Conservation (phyloP, 2,888 invertebrate genomes). For the Elgonia sp. region DNA sequence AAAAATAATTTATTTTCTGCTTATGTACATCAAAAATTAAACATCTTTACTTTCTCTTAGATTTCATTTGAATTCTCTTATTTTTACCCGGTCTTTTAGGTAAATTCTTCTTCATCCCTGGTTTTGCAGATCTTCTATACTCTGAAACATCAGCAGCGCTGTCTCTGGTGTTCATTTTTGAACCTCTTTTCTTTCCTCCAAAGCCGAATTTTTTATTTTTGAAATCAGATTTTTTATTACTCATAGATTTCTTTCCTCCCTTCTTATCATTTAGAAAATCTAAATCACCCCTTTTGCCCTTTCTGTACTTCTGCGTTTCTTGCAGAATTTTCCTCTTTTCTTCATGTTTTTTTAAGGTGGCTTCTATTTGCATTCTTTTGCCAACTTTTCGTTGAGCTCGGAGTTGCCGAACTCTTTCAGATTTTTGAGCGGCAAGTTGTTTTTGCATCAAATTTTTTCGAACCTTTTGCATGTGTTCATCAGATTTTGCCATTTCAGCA, state of each 20-base stretch:
- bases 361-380: conserved; percentile 95
- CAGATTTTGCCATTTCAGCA: conserved; percentile 99
- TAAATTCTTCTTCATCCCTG: conserved; percentile 78
- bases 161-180: conserved; percentile 94
- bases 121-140: conserved; percentile 85
- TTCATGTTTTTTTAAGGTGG: conserved; percentile 93
- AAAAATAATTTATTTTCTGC: no score
- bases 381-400: conserved; percentile 97
- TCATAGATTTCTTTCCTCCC: conserved; percentile 72
- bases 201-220: conserved; percentile 97
- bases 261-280: conserved; percentile 93
- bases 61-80: conserved; percentile 87
- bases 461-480: conserved; percentile 98
- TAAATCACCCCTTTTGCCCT: conserved; percentile 93
- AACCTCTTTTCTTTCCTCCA: conserved; percentile 97
- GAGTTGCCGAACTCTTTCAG: conserved; percentile 96
- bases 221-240: conserved; percentile 84
- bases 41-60: conserved; percentile 9
- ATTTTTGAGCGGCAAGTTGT: conserved; percentile 94
- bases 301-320: conserved; percentile 96
- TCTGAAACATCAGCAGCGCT: conserved; percentile 92
- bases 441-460: conserved; percentile 94
- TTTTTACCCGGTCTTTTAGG: conserved; percentile 87
- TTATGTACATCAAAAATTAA: no score
- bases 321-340: conserved; percentile 97